Base-by-base conservation (phyloP, 2,888 invertebrate species). In the Troides aeacus region DNA sequence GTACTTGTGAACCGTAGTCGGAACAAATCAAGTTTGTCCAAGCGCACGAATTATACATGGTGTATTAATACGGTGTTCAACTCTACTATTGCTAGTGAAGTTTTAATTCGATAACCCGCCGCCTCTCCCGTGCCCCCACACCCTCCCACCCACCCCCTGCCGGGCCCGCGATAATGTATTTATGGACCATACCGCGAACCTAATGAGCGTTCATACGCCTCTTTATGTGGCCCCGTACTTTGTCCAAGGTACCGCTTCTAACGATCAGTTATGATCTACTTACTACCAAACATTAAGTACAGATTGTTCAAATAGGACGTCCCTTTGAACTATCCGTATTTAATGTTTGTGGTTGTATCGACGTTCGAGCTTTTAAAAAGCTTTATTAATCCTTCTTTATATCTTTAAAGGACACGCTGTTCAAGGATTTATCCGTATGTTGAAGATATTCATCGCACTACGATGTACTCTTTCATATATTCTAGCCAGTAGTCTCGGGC, bases 31-130 rank as follows among this genome's bases (percentile, higher is more conserved):
- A 87, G 84, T 87, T 87, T 87, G 90, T 87, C 89, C 88, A 87
- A 83, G 88, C 90, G 85, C 85, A 88, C 89, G 86, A 92, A 91
- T 92, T 90, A 91, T 90, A 91, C 89, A 90, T 89, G 88, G 88
- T 89, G 89, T 92, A 90, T 91, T 91, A 92, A 92, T 92, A 92
- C 89, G 86, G 85, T 89, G 90, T 90, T 91, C 89, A 89, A 89
- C 90, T 90, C 89, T 87, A 89, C 87, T 89, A 91, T 91, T 92
- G 90, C 91, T 91, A 87, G 92, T 92, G 88, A 90, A 89, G 90
- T 90, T 90, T 89, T 90, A 90, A 89, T 90, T 89, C 88, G 90
- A 90, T 90, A 89, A 89, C 88, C 89, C 86, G 80, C 84, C 85
- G 79, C 81, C 80, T 71, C 71, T 69, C 74, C 65, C 71, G 71